Conservation (phyloP, 2,888 invertebrate species). For the Smittia sp. region DNA sequence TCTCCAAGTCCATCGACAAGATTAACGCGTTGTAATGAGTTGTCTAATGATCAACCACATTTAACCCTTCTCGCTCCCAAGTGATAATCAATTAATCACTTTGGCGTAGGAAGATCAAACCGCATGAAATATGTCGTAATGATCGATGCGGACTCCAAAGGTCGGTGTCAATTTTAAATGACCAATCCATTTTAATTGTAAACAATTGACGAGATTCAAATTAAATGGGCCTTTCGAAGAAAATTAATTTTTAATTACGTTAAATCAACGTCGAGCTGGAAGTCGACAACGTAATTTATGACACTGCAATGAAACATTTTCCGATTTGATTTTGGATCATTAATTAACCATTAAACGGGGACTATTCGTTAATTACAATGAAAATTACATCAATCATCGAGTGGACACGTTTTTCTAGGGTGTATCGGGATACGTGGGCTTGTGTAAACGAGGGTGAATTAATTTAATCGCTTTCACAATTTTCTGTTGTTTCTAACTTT, state of each 20-base stretch:
- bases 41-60: conserved; percentile 3
- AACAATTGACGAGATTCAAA: conserved; percentile 1
- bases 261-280: conserved; percentile 26
- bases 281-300: conserved; percentile 1
- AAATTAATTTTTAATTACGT: conserved; percentile 39
- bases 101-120: not conserved
- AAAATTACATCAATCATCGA: conserved; percentile 39
- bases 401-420: not conserved
- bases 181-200: conserved; percentile 16
- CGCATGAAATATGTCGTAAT: not conserved
- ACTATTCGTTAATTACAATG: conserved; percentile 30
- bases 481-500: too few species aligned
- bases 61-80: not conserved
- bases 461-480: too few species aligned
- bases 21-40: conserved; percentile 1
- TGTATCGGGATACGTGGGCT: too few species aligned
- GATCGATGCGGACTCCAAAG: not conserved
- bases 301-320: conserved; percentile 12
- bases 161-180: conserved; percentile 20
- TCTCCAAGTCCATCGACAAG: not conserved
- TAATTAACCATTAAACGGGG: conserved; percentile 20
- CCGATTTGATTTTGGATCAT: conserved; percentile 29
- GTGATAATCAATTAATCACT: conserved; percentile 28
- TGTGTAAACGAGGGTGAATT: too few species aligned
- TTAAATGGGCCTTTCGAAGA: not conserved